Evolutionary conservation across 2,888 invertebrate genomes (phyloP).

Genomic region (Pachymerium ferrugineum): DNA sequence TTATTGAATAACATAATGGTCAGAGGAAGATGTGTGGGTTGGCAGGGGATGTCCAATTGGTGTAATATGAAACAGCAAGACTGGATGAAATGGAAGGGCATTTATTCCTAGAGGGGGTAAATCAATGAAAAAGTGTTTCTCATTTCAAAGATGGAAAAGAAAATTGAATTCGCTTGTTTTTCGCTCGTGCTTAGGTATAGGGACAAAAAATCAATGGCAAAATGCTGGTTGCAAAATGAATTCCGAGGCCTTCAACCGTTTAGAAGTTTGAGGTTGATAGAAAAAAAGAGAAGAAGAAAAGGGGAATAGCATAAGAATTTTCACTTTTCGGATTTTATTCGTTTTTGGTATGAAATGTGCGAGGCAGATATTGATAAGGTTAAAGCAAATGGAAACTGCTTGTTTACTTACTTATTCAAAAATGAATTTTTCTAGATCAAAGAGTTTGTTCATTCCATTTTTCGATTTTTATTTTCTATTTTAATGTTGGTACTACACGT

Average conservation of each 20-base stretch:
- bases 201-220: conserved; percentile 10
- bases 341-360: too few relatives aligned
- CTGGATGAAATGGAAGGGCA: neutral
- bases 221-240: conserved; percentile 2
- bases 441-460: too few relatives aligned
- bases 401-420: too few relatives aligned
- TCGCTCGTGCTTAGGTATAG: neutral
- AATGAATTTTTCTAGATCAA: too few relatives aligned
- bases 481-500: neutral
- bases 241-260: conserved; percentile 1
- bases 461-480: too few relatives aligned
- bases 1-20: neutral
- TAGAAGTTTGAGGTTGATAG: neutral
- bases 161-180: conserved; percentile 17
- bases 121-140: conserved; percentile 21
- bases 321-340: too few relatives aligned
- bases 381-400: too few relatives aligned
- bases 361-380: too few relatives aligned
- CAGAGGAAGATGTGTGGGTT: too few relatives aligned
- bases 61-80: neutral
- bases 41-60: too few relatives aligned
- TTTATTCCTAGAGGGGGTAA: neutral
- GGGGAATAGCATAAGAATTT: too few relatives aligned
- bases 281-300: too few relatives aligned
- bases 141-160: conserved; percentile 21